Conservation (phyloP, 2,888 invertebrate species). For the Serripes groenlandicus region DNA sequence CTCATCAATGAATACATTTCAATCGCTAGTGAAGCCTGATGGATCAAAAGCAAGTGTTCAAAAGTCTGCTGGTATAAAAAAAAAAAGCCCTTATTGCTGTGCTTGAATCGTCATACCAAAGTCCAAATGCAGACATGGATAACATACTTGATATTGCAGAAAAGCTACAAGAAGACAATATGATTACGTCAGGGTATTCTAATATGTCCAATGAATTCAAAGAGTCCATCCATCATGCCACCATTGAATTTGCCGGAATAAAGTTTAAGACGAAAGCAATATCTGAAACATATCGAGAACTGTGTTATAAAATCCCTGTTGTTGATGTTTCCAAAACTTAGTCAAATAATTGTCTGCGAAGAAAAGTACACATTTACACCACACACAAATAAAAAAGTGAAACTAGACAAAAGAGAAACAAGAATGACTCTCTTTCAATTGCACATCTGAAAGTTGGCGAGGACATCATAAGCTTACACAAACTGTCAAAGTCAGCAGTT, state of each 20-base stretch:
- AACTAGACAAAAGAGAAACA: not conserved
- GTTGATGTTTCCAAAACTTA: slow-evolving; percentile 3
- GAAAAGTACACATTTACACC: slow-evolving; percentile 45
- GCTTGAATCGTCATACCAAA: no score
- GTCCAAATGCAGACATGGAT: no score
- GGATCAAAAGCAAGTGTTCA: not conserved
- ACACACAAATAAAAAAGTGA: slow-evolving; percentile 7
- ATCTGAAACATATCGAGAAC: slow-evolving; percentile 22
- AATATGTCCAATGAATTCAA: no score
- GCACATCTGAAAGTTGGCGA: not conserved
- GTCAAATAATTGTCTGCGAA: slow-evolving; percentile 25
- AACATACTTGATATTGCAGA: no score
- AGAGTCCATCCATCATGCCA: no score
- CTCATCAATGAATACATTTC: slow-evolving; percentile 1
- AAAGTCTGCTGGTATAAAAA: not conserved
- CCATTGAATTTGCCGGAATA: slow-evolving; percentile 17
- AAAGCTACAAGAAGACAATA: not conserved
- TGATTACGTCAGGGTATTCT: no score
- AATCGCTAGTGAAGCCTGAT: not conserved
- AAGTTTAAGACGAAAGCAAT: not conserved
- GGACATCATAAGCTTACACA: not conserved
- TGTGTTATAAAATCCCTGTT: not conserved
- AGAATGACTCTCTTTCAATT: not conserved
- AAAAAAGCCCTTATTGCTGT: not conserved
- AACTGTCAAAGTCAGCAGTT: not conserved